Evolutionary conservation across 2,113 vertebrate genomes (phyloP).

Genomic region (Halcyon malimbica): DNA sequence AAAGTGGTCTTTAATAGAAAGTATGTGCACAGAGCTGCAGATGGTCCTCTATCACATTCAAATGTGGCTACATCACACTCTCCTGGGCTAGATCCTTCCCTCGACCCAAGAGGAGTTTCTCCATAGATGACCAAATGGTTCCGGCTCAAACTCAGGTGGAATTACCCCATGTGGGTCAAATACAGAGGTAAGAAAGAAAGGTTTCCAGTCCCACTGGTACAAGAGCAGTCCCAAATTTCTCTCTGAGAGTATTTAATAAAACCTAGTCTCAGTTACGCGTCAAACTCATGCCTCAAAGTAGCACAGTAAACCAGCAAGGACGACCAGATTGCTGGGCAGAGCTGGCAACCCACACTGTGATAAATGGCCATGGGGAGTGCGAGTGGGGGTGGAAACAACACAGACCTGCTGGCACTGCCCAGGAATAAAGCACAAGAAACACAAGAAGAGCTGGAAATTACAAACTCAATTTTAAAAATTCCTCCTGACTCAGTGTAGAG

Average conservation of each 20-base stretch:
- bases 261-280: not conserved
- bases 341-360: not conserved
- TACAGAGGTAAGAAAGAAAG: not conserved
- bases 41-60: not conserved
- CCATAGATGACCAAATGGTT: not conserved
- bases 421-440: not conserved
- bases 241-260: not conserved
- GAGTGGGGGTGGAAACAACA: not conserved
- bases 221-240: not conserved
- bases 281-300: not conserved
- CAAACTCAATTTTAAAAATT: not conserved
- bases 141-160: not conserved
- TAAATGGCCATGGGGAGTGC: not conserved
- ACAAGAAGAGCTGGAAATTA: not conserved
- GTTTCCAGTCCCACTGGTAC: not conserved
- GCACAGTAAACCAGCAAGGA: not conserved
- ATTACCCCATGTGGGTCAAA: not conserved
- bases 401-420: not conserved
- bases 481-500: not conserved
- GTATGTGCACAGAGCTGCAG: not conserved
- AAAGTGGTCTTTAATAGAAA: not conserved
- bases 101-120: not conserved
- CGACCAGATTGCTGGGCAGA: not conserved
- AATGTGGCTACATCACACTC: not conserved
- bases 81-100: not conserved